Evolutionary conservation across 2,113 vertebrate genomes (phyloP), one percentile per base, ranked within the genome.

Genomic region (Chaetodon trifascialis): DNA sequence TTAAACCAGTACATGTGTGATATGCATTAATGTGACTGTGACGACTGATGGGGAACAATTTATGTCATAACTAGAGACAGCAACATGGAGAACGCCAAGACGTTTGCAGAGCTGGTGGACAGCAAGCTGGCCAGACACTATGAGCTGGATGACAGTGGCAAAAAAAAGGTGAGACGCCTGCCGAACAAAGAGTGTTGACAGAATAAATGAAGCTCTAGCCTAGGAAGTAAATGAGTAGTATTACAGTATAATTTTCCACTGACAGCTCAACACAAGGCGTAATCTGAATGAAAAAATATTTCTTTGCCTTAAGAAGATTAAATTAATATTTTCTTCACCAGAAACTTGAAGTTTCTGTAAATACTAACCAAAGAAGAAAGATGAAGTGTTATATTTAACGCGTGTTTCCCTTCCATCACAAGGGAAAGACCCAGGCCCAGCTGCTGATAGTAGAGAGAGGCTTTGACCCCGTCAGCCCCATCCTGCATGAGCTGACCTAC

Each of bases 401-500:
- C 92, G 15, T 91, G 60, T 85, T 88, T 23, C 73, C 73, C 72
- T 76, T 88, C 2, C 11, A 71, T 60, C 88, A 95, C 81, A 92
- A 99, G 98, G 96, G 87, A 86, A 99, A 99, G 95, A 98, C 97
- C 6, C 96, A 96, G 46, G 97, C 98, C 64, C 98, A 99, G 90
- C 94, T 99, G 89, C 92, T 99, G 85, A 98, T 99, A 88, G 91
- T 99, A 71, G 98, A 99, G 80, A 96, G 98, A 93, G 96, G 96
- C 36, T 97, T 99, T 95, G 98, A 99, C 93, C 96, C 98, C 0
- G 97, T 99, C 64, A 98, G 96, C 52, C 97, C 97, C 81, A 96
- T 99, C 63, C 95, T 99, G 38, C 98, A 99, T 69, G 98, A 99
- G 89, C 96, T 99, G 81, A 99, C 98, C 79, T 99, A 98, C 94